Base-by-base conservation (phyloP, 2,888 invertebrate species). In the Trissoscelio sp. region DNA sequence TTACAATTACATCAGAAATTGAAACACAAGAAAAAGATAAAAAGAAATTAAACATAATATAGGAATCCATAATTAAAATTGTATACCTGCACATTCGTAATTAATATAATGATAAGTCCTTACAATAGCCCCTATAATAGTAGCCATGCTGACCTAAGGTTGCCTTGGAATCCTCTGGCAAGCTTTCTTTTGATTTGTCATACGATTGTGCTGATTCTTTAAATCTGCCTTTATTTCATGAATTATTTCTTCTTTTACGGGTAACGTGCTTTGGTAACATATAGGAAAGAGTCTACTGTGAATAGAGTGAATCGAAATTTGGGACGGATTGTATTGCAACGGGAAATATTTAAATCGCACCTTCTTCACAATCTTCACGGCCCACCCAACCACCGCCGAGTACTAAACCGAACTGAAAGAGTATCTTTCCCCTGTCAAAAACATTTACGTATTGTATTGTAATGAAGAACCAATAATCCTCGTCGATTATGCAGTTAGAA, bases 1-100 rank as follows among this genome's bases (percentile, higher is more conserved):
- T n/a, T n/a, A n/a, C n/a, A n/a, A n/a, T n/a, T n/a, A n/a, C n/a
- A n/a, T n/a, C n/a, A n/a, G n/a, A n/a, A n/a, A n/a, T n/a, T n/a
- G n/a, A n/a, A n/a, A n/a, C n/a, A n/a, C n/a, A n/a, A n/a, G n/a
- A 24, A 24, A 24, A 24, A 37, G 1, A n/a, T 37, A 11, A 37
- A 37, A 37, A 9, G n/a, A 42, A 28, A 6, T 6, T 6, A 28
- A 31, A 31, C 31, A 42, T 3, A 46, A 11, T 20, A 2, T 46
- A n/a, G n/a, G n/a, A n/a, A n/a, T n/a, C n/a, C n/a, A n/a, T n/a
- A n/a, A n/a, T n/a, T n/a, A n/a, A n/a, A n/a, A n/a, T 2, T 16
- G 18, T 42, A 6, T 73, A 91, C 91, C 91, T 85, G 90, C 70
- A 4, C 87, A n/a, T 67, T 91, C 89, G 0, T 88, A 86, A 66